Percentiles rank a stretch among this genome's conserved stretches.
phyloP scores from a whole-genome alignment of 2,888 invertebrate genomes.

The Meteorus colon region DNA sequence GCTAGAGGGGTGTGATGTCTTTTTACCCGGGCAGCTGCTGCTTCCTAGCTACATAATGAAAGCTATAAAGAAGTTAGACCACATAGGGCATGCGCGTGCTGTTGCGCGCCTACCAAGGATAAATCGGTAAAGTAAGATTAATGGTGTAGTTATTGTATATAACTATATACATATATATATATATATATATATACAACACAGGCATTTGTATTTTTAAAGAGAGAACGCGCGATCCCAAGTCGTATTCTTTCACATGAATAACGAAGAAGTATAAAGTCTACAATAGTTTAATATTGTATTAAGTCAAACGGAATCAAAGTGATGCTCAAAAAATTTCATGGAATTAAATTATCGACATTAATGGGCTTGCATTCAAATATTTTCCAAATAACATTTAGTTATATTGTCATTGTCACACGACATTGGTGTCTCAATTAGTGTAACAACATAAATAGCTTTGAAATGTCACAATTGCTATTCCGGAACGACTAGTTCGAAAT shows the following conservation, averaged over 20 bases:
- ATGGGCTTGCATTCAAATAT: not conserved
- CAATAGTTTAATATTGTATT: not conserved
- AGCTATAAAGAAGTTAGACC: slow-evolving; percentile 65
- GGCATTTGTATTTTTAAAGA: not conserved
- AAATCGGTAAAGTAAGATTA: slow-evolving; percentile 66
- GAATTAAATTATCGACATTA: not conserved
- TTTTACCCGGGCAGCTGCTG: slow-evolving; percentile 61
- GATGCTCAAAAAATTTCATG: not conserved
- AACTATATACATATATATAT: too few relatives aligned
- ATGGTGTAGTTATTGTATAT: slow-evolving; percentile 54
- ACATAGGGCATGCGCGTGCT: slow-evolving; percentile 64
- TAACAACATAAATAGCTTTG: not conserved
- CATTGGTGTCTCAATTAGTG: not conserved
- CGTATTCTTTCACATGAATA: not conserved
- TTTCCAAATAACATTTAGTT: not conserved
- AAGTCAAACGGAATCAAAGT: not conserved
- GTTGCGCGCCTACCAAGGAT: slow-evolving; percentile 61
- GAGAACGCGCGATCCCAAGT: not conserved
- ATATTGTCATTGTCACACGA: not conserved
- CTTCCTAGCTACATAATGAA: slow-evolving; percentile 59
- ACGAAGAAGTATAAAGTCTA: not conserved
- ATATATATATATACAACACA: slow-evolving; percentile 12
- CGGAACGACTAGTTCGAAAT: not conserved
- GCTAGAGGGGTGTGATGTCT: slow-evolving; percentile 62
- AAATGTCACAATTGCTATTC: not conserved